Evolutionary conservation across 2,888 invertebrate genomes (phyloP).

Genomic region (Epirrita christyi): DNA sequence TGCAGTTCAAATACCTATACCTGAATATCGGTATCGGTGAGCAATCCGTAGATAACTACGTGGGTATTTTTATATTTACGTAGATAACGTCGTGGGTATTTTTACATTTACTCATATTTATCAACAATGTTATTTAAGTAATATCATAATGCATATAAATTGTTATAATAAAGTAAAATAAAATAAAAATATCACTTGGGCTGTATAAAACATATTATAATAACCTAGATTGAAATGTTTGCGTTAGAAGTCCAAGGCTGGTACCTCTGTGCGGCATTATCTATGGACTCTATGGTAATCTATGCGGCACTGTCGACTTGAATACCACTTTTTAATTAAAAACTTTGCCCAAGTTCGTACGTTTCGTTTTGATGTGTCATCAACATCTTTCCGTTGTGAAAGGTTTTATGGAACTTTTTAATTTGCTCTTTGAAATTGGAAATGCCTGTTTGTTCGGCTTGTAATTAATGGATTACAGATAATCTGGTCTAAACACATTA

Average conservation of each 20-base stretch:
- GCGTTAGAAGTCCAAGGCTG: background rate
- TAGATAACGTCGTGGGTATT: too few species aligned
- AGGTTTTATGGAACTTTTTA: constrained; percentile 7
- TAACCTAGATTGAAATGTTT: too few species aligned
- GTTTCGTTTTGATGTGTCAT: constrained; percentile 29
- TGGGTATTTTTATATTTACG: too few species aligned
- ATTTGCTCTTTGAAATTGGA: constrained; percentile 11
- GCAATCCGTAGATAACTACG: too few species aligned
- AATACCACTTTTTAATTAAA: constrained; percentile 36
- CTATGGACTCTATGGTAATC: constrained; percentile 26
- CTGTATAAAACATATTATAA: too few species aligned
- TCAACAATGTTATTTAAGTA: too few species aligned
- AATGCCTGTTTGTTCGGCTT: background rate
- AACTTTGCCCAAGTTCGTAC: constrained; percentile 25
- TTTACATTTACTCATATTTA: too few species aligned
- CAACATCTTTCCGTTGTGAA: constrained; percentile 19
- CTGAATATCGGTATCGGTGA: too few species aligned
- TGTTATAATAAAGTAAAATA: too few species aligned
- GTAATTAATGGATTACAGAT: background rate
- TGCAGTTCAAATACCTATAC: too few species aligned
- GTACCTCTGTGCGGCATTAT: constrained; percentile 5
- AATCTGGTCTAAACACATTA: background rate
- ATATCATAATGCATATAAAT: too few species aligned
- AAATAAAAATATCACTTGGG: too few species aligned
- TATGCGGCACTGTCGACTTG: constrained; percentile 22